Base-by-base conservation (phyloP, 2,797 vertebrate genomes). In the Oophaga sylvatica region DNA sequence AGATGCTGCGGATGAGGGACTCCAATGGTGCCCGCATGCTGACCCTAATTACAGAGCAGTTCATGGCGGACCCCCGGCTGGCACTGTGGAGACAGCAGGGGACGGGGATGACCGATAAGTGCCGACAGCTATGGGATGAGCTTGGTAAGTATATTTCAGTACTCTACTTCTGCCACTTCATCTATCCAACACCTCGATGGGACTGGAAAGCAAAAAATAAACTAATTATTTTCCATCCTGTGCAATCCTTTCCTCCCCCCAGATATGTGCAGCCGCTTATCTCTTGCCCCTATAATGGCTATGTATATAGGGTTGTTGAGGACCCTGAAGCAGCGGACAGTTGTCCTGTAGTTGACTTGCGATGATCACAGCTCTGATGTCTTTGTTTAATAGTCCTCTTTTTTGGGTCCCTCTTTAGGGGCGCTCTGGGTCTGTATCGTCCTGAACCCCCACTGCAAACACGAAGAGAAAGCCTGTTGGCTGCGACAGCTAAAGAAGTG, bases 71-170 rank as follows among this genome's bases (percentile, higher is more conserved):
- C 90, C 98, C 98, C 15, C 97, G 98, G 16, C 95, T 99, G 90
- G 97, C 97, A 22, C 96, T 99, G 86, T 99, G 98, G 98, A 96
- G 98, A 91, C 98, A 99, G 90, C 98, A 99, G 92, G 98, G 98
- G 82, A 98, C 98, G 0, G 97, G 97, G 92, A 99, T 99, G 97
- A 99, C 98, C 0, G 98, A 99, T 94, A 99, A 99, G 92, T 99
- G 98, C 90, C 94, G 98, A 89, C 98, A 99, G 93, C 97, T 99
- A 70, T 99, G 98, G 98, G 98, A 99, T 82, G 98, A 99, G 88
- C 94, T 99, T 77, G 98, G 98, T 99, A 94, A 97, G 95, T 93
- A 8, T 5, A 8, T 53, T 53, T 53, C 48, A 53, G 48, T 53
- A 53, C 48, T 9, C 48, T 53, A 53, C 48, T 11, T 53, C 48